Conservation (phyloP, 2,797 vertebrate species). For the Diglossa cyanea region DNA sequence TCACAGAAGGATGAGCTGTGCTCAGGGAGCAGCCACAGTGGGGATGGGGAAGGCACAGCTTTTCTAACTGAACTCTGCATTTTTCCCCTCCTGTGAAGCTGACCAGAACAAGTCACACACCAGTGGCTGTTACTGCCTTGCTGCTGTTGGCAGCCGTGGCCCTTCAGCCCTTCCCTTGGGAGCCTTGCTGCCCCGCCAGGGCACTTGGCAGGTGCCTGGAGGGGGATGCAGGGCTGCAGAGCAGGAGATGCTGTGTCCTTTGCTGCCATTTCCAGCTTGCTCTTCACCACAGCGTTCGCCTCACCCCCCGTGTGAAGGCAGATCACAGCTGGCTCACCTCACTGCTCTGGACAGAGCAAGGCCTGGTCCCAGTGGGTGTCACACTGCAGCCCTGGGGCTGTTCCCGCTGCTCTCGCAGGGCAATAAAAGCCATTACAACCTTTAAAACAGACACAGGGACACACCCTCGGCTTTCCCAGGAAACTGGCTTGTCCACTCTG, state of each 20-base stretch:
- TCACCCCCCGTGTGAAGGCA: fast-evolving
- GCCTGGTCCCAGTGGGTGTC: background rate
- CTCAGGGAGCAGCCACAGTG: fast-evolving
- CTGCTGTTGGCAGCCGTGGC: background rate
- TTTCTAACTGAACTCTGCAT: background rate
- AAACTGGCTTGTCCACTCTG: background rate
- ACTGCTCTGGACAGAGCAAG: background rate
- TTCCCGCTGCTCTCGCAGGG: background rate
- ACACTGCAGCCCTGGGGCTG: background rate
- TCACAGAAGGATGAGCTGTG: background rate
- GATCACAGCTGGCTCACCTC: fast-evolving
- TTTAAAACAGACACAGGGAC: background rate
- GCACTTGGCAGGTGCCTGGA: background rate
- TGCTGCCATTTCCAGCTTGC: background rate
- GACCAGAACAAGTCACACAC: background rate
- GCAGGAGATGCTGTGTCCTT: background rate
- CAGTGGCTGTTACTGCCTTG: background rate
- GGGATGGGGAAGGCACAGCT: background rate
- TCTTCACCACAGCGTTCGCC: fast-evolving
- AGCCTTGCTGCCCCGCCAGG: background rate
- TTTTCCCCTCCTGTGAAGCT: background rate
- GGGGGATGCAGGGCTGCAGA: background rate
- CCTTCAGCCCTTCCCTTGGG: background rate
- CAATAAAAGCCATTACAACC: background rate
- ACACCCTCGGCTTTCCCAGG: fast-evolving